Percentiles rank a stretch among this genome's conserved stretches.
Conservation (phyloP, 2,113 vertebrate species). For the Sinocyclocheilus grahami region DNA sequence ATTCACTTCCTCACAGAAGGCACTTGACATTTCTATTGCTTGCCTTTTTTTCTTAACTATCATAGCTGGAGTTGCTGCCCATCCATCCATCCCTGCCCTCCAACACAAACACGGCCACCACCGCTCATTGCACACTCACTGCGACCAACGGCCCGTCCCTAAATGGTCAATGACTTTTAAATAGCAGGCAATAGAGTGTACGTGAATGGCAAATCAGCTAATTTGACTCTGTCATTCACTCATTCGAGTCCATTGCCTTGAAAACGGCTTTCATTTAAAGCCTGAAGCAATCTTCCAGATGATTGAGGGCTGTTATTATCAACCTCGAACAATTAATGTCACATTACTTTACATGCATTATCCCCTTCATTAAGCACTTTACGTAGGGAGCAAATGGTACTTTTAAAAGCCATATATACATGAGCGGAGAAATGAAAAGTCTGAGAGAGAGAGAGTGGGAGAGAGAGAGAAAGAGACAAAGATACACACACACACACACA, state of each 20-base stretch:
- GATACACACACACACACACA: slow-evolving; percentile 34
- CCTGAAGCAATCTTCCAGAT: slow-evolving; percentile 66
- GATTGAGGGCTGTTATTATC: slow-evolving; percentile 70
- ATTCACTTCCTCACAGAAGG: slow-evolving; percentile 65
- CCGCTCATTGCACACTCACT: slow-evolving; percentile 53
- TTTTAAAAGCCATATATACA: slow-evolving; percentile 64
- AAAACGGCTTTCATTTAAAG: slow-evolving; percentile 64
- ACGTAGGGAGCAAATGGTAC: slow-evolving; percentile 59
- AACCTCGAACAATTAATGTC: slow-evolving; percentile 72
- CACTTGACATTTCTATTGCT: slow-evolving; percentile 74
- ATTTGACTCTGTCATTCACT: slow-evolving; percentile 67
- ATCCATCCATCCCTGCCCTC: slow-evolving; percentile 55
- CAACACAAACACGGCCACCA: slow-evolving; percentile 63
- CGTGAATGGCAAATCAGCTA: slow-evolving; percentile 70
- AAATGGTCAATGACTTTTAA: slow-evolving; percentile 73
- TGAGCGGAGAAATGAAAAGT: slow-evolving; percentile 43
- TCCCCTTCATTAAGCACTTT: slow-evolving; percentile 70
- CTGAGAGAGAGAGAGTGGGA: neutral
- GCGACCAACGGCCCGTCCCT: slow-evolving; percentile 62
- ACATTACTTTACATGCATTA: slow-evolving; percentile 71
- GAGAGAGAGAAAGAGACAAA: slow-evolving; percentile 24
- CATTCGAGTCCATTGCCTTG: slow-evolving; percentile 64
- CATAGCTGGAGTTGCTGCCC: slow-evolving; percentile 63
- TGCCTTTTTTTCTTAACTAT: slow-evolving; percentile 62
- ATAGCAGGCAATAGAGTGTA: slow-evolving; percentile 72